Evolutionary conservation across 2,888 invertebrate species (phyloP).

Genomic region (Dusona sp.): DNA sequence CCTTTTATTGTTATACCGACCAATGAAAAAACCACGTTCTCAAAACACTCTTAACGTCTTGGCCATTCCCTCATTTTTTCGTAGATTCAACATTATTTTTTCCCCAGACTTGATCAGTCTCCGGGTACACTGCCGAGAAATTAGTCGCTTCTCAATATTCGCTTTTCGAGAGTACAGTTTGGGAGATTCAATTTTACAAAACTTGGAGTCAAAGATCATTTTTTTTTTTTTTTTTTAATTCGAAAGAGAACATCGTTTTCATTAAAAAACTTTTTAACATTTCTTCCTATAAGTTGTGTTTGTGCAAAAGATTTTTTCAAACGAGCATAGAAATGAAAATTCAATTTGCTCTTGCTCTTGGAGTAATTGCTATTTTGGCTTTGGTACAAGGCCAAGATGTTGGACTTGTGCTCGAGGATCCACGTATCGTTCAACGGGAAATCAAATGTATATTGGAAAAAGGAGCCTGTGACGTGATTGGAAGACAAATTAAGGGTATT

Average conservation of each 20-base stretch:
- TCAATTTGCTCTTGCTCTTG: background rate
- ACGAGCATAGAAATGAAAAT: background rate
- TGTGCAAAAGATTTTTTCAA: background rate
- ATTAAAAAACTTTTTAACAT: background rate
- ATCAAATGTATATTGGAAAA: background rate
- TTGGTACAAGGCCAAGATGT: background rate
- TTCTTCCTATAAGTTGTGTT: background rate
- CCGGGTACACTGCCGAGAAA: background rate
- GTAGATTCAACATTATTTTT: background rate
- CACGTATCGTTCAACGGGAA: constrained; percentile 2
- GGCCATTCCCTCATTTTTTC: background rate
- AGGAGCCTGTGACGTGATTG: background rate
- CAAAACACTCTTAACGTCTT: background rate
- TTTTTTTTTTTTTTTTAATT: too few species aligned
- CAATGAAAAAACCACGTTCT: background rate
- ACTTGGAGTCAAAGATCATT: too few species aligned
- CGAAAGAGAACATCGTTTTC: too few species aligned
- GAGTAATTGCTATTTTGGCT: background rate
- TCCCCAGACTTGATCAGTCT: background rate
- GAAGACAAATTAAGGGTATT: background rate
- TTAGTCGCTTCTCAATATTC: background rate
- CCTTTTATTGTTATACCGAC: background rate
- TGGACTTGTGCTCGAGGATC: background rate
- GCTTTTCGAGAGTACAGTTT: background rate
- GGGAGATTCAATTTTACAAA: too few species aligned